Evolutionary conservation across 1,140 invertebrate species (phyloP).

Genomic region (Stenopsyche tienmushanensis): DNA sequence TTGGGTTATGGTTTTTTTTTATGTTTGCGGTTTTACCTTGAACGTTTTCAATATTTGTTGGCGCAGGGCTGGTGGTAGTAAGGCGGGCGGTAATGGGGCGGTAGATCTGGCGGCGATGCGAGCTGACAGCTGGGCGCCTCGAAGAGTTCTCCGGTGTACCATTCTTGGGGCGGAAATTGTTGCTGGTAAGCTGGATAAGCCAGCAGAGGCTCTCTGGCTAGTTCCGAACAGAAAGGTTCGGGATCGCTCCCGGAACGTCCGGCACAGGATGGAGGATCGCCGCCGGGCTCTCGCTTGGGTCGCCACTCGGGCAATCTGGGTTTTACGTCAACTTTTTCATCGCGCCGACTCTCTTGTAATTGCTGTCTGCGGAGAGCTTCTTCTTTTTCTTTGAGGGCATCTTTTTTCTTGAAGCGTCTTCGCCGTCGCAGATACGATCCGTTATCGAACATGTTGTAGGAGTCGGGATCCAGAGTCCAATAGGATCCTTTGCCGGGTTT

Average conservation of each 20-base stretch:
- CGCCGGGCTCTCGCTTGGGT: constrained; percentile 64
- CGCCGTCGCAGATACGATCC: constrained; percentile 90
- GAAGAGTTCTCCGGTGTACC: constrained; percentile 58
- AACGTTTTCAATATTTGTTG: constrained; percentile 32
- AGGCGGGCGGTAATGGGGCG: constrained; percentile 52
- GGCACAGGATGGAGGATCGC: constrained; percentile 42
- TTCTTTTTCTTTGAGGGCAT: constrained; percentile 84
- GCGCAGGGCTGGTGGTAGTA: constrained; percentile 59
- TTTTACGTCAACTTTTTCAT: constrained; percentile 58
- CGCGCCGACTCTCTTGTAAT: constrained; percentile 55
- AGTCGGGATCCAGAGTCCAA: constrained; percentile 96
- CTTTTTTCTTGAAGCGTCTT: constrained; percentile 95
- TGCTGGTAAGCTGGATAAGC: constrained; percentile 50
- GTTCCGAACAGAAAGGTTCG: constrained; percentile 51
- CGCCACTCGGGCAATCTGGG: constrained; percentile 60
- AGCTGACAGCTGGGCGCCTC: constrained; percentile 60
- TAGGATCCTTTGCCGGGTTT: constrained; percentile 96
- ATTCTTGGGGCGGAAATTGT: constrained; percentile 52
- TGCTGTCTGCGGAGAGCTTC: constrained; percentile 80
- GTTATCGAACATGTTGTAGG: constrained; percentile 98
- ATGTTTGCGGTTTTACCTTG: neutral
- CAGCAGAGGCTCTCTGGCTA: constrained; percentile 54
- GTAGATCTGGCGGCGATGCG: constrained; percentile 56
- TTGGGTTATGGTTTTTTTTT: neutral
- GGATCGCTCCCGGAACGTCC: constrained; percentile 45